These are phyloP conservation scores for Amphiprion clarkii DNA, from an alignment of 2,797 vertebrate species.

Conservation along the genomic window DNA sequence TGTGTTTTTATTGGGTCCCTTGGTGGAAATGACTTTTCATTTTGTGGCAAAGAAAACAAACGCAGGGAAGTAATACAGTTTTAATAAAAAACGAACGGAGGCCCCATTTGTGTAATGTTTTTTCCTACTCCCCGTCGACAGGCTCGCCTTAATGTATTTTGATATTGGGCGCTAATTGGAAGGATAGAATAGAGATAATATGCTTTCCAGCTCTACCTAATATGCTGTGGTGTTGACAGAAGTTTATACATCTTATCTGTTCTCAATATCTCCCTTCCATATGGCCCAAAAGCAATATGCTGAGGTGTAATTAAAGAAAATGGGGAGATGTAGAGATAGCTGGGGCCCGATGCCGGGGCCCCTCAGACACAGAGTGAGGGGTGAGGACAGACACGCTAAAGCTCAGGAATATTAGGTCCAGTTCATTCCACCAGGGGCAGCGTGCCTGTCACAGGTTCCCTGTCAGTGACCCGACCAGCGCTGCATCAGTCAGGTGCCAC, in stretches of 20 bases:
- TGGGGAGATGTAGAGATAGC: conserved; percentile 86
- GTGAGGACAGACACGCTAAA: conserved; percentile 86
- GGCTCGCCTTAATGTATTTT: conserved; percentile 82
- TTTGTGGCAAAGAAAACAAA: conserved; percentile 75
- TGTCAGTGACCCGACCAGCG: conserved; percentile 57
- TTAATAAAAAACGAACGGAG: conserved; percentile 68
- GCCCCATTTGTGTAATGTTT: conserved; percentile 65
- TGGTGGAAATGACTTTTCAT: conserved; percentile 74
- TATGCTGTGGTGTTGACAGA: conserved; percentile 88
- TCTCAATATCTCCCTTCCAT: conserved; percentile 87
- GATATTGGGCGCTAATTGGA: conserved; percentile 85
- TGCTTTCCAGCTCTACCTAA: conserved; percentile 82
- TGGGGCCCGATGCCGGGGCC: conserved; percentile 74
- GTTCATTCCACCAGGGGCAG: conserved; percentile 76
- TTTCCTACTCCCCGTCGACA: conserved; percentile 60
- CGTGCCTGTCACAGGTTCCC: conserved; percentile 65
- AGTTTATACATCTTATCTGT: conserved; percentile 88
- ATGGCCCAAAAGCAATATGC: conserved; percentile 85
- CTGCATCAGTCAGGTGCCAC: conserved; percentile 49
- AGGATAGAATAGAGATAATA: conserved; percentile 80
- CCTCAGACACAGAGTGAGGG: conserved; percentile 84
- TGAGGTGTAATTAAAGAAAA: conserved; percentile 89
- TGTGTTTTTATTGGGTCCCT: conserved; percentile 68
- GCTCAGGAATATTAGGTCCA: conserved; percentile 80
- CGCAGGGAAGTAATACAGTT: conserved; percentile 72